A percentile compares a stretch with the other conserved stretches of the same genome.
Evolutionary conservation across 2,888 invertebrate species (phyloP).

Genomic region (Asteroscopus sphinx): DNA sequence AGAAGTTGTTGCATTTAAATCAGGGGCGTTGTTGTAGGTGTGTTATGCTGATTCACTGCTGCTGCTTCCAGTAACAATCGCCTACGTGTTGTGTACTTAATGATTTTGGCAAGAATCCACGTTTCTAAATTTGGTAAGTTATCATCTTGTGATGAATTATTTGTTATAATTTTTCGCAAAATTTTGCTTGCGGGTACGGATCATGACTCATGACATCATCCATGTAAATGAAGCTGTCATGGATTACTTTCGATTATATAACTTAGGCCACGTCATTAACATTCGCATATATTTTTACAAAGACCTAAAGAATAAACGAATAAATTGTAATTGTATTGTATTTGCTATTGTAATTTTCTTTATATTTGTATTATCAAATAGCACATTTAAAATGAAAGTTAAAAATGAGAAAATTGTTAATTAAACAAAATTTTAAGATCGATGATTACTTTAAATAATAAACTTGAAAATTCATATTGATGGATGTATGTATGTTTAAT

Average conservation of each 20-base stretch:
- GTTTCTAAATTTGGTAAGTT: slow-evolving; percentile 30
- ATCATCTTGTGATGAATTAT: slow-evolving; percentile 12
- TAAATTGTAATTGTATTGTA: too few relatives aligned
- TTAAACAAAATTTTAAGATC: neutral
- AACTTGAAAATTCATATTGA: slow-evolving; percentile 3
- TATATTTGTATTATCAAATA: slow-evolving; percentile 7
- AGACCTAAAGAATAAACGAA: too few relatives aligned
- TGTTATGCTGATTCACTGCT: slow-evolving; percentile 54
- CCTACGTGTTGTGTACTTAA: slow-evolving; percentile 13
- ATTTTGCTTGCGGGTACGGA: slow-evolving; percentile 11
- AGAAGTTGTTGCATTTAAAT: slow-evolving; percentile 40
- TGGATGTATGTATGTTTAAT: too few relatives aligned
- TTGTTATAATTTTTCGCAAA: slow-evolving; percentile 15
- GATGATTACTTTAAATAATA: neutral
- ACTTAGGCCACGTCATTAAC: slow-evolving; percentile 35
- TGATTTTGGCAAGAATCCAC: slow-evolving; percentile 18
- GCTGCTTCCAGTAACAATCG: slow-evolving; percentile 37
- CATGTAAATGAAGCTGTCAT: slow-evolving; percentile 65
- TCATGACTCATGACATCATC: slow-evolving; percentile 64
- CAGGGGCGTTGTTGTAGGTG: slow-evolving; percentile 44
- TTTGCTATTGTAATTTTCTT: slow-evolving; percentile 24
- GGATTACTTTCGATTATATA: slow-evolving; percentile 66
- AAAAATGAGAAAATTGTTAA: neutral
- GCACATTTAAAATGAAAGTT: neutral
- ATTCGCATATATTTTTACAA: slow-evolving; percentile 15